Evolutionary conservation across 2,797 vertebrate genomes (phyloP), one percentile per base, ranked within the genome.

Genomic region (Pachyuromys duprasi): DNA sequence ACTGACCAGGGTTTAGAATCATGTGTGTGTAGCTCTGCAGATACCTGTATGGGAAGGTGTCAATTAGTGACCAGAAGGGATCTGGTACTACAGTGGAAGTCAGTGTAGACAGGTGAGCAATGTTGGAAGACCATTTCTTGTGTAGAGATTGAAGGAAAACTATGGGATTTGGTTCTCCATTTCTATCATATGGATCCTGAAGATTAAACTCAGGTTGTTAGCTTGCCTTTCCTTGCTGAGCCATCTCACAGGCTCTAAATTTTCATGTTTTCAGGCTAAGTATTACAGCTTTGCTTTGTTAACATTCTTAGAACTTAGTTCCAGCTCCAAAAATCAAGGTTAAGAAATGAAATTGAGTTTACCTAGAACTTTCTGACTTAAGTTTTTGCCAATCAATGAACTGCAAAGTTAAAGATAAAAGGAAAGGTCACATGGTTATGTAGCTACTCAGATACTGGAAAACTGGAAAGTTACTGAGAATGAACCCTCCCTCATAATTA

Each of bases 71-170:
- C 26, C 12, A 20, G 20, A 70, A 9, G n/a, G 20, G 75, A 79
- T 24, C 45, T 42, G 17, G 24, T 0, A 0, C 22, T 2, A 26
- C 0, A 39, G n/a, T 67, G 22, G 15, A 26, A 57, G n/a, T 55
- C 62, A 36, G 14, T 22, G 6, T 60, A 82, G 89, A 67, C 1
- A 45, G 70, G n/a, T 17, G 5, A 86, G 39, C 65, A 7, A 7
- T 17, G 8, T 24, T 2, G 0, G 11, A 62, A 63, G 90, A 20
- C 18, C 24, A 6, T 62, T 55, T 57, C 45, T 36, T 22, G 2
- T 20, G 45, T 20, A 8, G 65, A 3, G 0, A 33, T 36, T 13
- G 45, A 42, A 69, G 8, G 8, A 86, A 20, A 53, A 53, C 31
- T 15, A 63, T 26, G 33, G 18, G 12, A 13, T 20, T 24, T n/a